A percentile compares a stretch with the other conserved stretches of the same genome.
phyloP scores from a whole-genome alignment of 2,888 invertebrate genomes.

The Lycocerus yunnanus region DNA sequence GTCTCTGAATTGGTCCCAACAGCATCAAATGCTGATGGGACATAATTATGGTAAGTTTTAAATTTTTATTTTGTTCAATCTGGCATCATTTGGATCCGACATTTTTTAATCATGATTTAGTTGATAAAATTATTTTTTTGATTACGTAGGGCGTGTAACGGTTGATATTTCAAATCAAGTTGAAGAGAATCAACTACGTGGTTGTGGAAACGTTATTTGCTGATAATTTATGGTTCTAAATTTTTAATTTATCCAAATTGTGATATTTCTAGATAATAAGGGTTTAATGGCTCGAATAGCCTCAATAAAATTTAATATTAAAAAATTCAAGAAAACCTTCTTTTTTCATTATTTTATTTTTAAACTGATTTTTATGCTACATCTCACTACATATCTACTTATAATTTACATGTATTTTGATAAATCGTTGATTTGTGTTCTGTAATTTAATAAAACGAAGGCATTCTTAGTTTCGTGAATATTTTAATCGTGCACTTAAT shows the following conservation, averaged over 20 bases:
- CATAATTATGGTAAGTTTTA: slow-evolving; percentile 20
- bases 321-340: neutral
- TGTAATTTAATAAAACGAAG: neutral
- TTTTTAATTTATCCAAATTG: neutral
- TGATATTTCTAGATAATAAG: neutral
- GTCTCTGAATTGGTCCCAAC: slow-evolving; percentile 46
- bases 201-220: neutral
- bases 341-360: too few species aligned
- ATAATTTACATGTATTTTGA: neutral
- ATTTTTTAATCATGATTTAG: neutral
- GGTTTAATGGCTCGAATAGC: neutral
- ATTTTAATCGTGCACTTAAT: neutral
- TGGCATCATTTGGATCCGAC: neutral
- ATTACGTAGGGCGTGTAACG: neutral
- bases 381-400: too few species aligned
- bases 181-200: neutral
- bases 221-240: neutral
- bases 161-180: neutral
- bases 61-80: neutral
- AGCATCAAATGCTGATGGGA: slow-evolving; percentile 48
- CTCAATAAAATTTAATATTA: neutral
- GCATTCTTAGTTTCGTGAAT: neutral
- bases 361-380: too few species aligned
- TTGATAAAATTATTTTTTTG: neutral
- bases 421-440: neutral